Conservation (phyloP, 1,140 invertebrate genomes). For the Magallana angulata region DNA sequence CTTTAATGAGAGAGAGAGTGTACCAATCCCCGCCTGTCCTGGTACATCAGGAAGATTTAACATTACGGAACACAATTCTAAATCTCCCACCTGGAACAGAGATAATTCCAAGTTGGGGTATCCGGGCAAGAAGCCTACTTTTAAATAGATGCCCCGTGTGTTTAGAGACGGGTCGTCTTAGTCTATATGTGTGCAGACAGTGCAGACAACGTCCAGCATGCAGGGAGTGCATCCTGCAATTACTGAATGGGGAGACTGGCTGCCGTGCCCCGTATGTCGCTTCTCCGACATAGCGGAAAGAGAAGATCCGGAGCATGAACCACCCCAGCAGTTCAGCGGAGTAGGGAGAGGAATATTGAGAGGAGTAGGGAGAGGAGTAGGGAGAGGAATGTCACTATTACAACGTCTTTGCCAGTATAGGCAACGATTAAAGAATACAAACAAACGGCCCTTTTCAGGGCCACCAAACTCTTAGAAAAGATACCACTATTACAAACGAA, state of each 20-base stretch:
- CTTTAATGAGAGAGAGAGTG: background rate
- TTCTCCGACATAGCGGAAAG: background rate
- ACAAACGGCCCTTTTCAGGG: conserved; percentile 40
- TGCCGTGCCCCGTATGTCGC: background rate
- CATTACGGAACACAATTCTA: background rate
- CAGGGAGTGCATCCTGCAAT: background rate
- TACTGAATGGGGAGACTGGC: background rate
- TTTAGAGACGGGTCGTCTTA: background rate
- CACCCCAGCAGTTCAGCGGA: background rate
- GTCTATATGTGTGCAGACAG: background rate
- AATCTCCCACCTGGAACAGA: background rate
- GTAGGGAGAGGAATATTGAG: background rate
- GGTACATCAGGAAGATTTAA: background rate
- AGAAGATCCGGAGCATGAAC: background rate
- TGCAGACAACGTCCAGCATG: background rate
- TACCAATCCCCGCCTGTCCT: background rate
- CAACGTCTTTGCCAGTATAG: background rate
- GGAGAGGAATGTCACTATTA: background rate
- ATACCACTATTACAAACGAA: too few species aligned
- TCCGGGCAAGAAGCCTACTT: background rate
- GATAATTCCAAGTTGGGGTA: background rate
- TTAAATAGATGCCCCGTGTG: background rate
- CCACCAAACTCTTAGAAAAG: too few species aligned
- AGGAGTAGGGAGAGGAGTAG: too few species aligned
- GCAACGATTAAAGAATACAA: conserved; percentile 43